Evolutionary conservation across 2,888 invertebrate species (phyloP), one percentile per base, ranked within the genome.

Genomic region (Metellina segmentata): DNA sequence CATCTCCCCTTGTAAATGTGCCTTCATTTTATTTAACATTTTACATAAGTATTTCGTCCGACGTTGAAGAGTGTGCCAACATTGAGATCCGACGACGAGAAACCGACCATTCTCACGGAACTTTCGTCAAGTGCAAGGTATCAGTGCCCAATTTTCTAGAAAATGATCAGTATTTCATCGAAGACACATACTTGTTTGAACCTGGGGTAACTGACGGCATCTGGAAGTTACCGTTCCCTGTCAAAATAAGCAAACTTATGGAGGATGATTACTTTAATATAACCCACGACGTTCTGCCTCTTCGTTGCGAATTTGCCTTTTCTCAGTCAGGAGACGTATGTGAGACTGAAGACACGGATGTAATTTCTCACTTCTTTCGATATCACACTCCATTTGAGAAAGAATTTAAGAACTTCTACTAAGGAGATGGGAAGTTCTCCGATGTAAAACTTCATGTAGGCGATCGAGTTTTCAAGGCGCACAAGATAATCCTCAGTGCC

Each of bases 401-500:
- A 13, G 61, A 61, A 61, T 13, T 61, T 13, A 61, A 61, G 13
- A 61, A 6, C 61, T 61, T 72, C 16, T 72, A 72, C 19, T 19
- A n/a, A 19, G n/a, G 19, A 11, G 74, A 53, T 19, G 53, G n/a
- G n/a, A n/a, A 49, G 13, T 75, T 53, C 34, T 53, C 16, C 16
- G 85, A 85, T 61, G 53, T 61, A 0, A 16, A 34, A 20, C 19
- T 85, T 20, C 13, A 34, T 1, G 53, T 53, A 13, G 61, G 53
- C 0, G 85, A 20, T 8, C 11, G 53, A 8, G 75, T 53, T 16
- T 75, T 85, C 34, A 53, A 48, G 8, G 75, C 52, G 11, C 85
- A 85, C n/a, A 74, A 75, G 53, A 53, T 53, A 9, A 75, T 85
- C 19, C 61, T 85, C 0, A 8, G 52, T 48, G 61, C 75, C 34